Conservation (phyloP, 1,140 invertebrate species). For the Notospermus geniculatus region DNA sequence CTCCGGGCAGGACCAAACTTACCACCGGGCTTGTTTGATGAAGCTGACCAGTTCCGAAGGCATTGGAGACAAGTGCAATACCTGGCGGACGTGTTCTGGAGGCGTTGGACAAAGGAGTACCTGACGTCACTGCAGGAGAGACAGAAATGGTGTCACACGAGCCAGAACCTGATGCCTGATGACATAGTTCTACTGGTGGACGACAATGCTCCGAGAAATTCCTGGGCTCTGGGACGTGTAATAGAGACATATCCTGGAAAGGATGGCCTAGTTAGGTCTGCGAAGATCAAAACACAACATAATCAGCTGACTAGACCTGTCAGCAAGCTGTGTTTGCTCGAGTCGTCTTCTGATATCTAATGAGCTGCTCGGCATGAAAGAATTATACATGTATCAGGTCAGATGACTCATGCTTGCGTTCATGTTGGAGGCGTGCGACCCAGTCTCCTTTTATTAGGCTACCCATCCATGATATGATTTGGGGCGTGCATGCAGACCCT, state of each 20-base stretch:
- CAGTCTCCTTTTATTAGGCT: no score
- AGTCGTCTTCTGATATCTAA: no score
- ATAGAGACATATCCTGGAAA: slow-evolving; percentile 8
- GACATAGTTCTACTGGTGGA: slow-evolving; percentile 15
- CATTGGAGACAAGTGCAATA: slow-evolving; percentile 15
- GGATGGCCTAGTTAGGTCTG: slow-evolving; percentile 20
- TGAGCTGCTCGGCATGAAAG: no score
- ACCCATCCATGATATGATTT: no score
- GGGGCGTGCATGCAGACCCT: no score
- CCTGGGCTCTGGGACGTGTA: slow-evolving; percentile 13
- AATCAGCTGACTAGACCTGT: no score
- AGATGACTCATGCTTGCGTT: no score
- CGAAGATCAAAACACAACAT: slow-evolving; percentile 21
- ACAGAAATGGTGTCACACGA: slow-evolving; percentile 16
- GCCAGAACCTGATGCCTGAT: slow-evolving; percentile 10
- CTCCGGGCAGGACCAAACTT: neutral
- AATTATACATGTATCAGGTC: no score
- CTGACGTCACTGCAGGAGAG: slow-evolving; percentile 8
- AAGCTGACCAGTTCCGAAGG: slow-evolving; percentile 5
- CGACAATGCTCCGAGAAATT: neutral
- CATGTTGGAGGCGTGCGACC: no score
- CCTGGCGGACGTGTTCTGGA: slow-evolving; percentile 20
- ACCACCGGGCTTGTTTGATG: slow-evolving; percentile 8
- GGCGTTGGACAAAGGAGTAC: slow-evolving; percentile 17
- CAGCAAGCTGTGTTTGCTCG: no score